Base-by-base conservation (phyloP, 2,888 invertebrate genomes). In the Opisthograptis luteolata region DNA sequence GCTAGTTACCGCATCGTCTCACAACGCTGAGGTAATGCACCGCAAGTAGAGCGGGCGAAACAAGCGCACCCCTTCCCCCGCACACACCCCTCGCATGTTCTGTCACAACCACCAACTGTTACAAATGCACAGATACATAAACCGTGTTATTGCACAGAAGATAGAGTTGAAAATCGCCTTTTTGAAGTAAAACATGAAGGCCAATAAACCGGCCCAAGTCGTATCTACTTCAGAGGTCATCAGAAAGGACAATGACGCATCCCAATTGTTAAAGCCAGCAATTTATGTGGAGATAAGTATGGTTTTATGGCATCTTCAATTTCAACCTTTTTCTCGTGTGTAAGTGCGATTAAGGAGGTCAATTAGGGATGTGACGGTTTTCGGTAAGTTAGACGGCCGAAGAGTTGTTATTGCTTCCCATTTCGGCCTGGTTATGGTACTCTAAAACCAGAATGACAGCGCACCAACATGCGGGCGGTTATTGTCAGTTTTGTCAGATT, bases 231-330 rank as follows among this genome's bases (percentile, higher is more conserved):
- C 58, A 70, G 49, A 66, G 66, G 71, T 73, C 73, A 61, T 70
- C 57, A 59, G 51, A 60, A 60, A 61, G 72, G 70, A 70, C 70
- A 67, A 65, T 57, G 62, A n/a, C n/a, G 60, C 51, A 60, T 58
- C 61, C 60, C 68, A 70, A 77, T 72, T 75, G 78, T 72, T 74
- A 76, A 71, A 76, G 58, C 48, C 48, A 69, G 71, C 68, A 68
- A 74, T 78, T 79, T 78, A 79, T 77, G 71, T 59, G 68, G 60
- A 65, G 68, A 67, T 71, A 73, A 74, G 78, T 71, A 69, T 68
- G 68, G 68, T 66, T 70, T 75, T 73, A 75, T 72, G 40, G 43
- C 49, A 40, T 49, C 55, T 52, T 50, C 52, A 55, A 55, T 68
- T 68, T 68, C 63, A 65, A 68, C 68, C 64, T 71, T 72, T 70